A percentile compares a stretch with the other conserved stretches of the same genome.
Evolutionary conservation across 1,140 invertebrate genomes (phyloP).

Genomic region (Aphelinus atriplicis): DNA sequence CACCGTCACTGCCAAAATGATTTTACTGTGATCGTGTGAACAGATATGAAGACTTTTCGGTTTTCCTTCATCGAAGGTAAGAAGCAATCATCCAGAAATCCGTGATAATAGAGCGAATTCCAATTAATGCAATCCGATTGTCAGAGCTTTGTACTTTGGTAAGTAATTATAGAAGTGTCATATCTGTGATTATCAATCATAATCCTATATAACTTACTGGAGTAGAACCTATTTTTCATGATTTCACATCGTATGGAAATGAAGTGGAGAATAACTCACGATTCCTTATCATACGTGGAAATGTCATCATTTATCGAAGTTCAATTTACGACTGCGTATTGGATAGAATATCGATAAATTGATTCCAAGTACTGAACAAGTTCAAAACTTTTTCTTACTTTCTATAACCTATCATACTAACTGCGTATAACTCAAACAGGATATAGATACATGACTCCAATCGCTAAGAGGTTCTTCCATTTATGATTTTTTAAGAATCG

Average conservation of each 20-base stretch:
- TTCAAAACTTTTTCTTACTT: conserved; percentile 27
- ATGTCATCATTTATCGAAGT: too few species aligned
- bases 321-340: too few species aligned
- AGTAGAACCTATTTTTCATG: too few species aligned
- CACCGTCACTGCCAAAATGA: neutral
- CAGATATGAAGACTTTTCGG: conserved; percentile 29
- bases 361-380: conserved; percentile 8
- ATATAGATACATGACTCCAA: conserved; percentile 52
- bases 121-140: conserved; percentile 48
- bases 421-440: conserved; percentile 48
- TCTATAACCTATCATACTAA: conserved; percentile 28
- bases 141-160: neutral
- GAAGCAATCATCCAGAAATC: conserved; percentile 55
- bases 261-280: too few species aligned
- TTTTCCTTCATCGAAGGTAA: conserved; percentile 12
- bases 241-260: too few species aligned
- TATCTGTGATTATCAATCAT: conserved; percentile 24
- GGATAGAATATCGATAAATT: too few species aligned
- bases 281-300: too few species aligned
- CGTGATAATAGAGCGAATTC: conserved; percentile 54
- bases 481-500: too few species aligned
- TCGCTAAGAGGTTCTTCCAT: conserved; percentile 49
- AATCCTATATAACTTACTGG: neutral
- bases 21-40: conserved; percentile 12
- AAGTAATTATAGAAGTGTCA: conserved; percentile 41